Base-by-base conservation (phyloP, 30 jellyfish, hydroid and myxozoan species). In the Turritopsis rubra region DNA sequence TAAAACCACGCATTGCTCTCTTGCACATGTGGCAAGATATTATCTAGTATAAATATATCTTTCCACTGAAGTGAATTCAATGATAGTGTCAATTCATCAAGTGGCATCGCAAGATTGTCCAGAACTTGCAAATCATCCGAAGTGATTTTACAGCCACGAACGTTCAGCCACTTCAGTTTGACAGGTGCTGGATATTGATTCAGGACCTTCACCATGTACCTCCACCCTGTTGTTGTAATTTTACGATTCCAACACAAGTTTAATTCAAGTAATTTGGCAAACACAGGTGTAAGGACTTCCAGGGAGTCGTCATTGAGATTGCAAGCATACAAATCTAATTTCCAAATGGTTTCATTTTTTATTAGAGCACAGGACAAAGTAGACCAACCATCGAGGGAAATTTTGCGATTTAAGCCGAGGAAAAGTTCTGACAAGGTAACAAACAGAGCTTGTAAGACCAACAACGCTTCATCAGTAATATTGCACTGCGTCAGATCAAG, bases 61-160 rank as follows among this genome's bases (percentile, higher is more conserved):
- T 41, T 41, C 60, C 60, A 41, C 60, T 41, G 60, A 41, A 41
- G 60, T 13, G 9, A 13, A 41, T 41, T 41, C 60, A 41, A 13
- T 13, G 60, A 41, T 22, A 68, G 30, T 8, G 28, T 27, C 9
- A 68, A 27, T 22, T 68, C 77, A 23, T 68, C 8, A 9, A 68
- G 30, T 1, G 4, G 19, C 28, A 22, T 68, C 31, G 19, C 28
- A 68, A 68, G 31, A 9, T 23, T 23, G 19, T n/a, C 31, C 77
- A 68, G 30, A 8, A 27, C 28, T 19, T 68, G 16, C 1, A 68
- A 27, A 68, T 23, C 28, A 22, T 23, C 28, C 16, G 9, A 16
- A 19, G 77, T 68, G 28, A 68, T 23, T 7, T 68, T n/a, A 19
- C 77, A 68, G 30, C 77, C 77, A 19, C 77, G 77, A 68, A 68